phyloP scores from a whole-genome alignment of 2,797 vertebrate genomes.

The Bradypodion ventrale region DNA sequence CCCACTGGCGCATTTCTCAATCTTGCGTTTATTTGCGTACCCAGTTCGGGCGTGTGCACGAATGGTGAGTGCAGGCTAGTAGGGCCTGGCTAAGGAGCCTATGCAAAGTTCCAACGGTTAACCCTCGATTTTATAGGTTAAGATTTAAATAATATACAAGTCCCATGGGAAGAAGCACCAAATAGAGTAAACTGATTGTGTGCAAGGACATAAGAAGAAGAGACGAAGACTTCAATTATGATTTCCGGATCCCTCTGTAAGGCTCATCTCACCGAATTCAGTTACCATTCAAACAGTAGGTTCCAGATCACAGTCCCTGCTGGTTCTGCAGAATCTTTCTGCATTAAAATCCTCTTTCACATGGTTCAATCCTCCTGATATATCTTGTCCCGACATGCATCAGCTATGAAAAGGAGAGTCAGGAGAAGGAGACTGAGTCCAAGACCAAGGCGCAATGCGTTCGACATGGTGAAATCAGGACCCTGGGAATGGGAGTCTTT shows the following conservation, averaged over 20 bases:
- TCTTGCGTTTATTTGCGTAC: too few species aligned
- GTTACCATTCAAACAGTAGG: not conserved
- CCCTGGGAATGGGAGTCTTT: not conserved
- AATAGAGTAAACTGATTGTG: too few species aligned
- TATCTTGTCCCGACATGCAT: slow-evolving; percentile 3
- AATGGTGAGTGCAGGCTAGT: too few species aligned
- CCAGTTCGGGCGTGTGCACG: too few species aligned
- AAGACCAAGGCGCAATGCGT: not conserved
- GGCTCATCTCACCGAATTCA: not conserved
- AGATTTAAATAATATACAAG: too few species aligned
- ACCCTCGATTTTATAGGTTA: too few species aligned
- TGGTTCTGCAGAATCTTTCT: not conserved
- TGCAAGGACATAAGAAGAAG: too few species aligned
- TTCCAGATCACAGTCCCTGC: not conserved
- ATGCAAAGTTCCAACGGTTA: too few species aligned
- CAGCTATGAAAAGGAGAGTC: not conserved
- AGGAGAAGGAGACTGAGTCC: not conserved
- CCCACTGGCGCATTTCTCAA: too few species aligned
- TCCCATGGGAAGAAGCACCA: too few species aligned
- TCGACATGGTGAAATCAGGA: not conserved
- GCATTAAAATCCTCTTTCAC: not conserved
- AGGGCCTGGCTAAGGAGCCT: too few species aligned
- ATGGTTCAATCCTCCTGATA: not conserved
- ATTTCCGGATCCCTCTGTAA: not conserved
- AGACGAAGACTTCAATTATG: too few species aligned